Percentiles rank a stretch among this genome's conserved stretches.
These are phyloP conservation scores for Dromococcyx pavoninus DNA, from an alignment of 2,797 vertebrate species.

Conservation along the genomic window DNA sequence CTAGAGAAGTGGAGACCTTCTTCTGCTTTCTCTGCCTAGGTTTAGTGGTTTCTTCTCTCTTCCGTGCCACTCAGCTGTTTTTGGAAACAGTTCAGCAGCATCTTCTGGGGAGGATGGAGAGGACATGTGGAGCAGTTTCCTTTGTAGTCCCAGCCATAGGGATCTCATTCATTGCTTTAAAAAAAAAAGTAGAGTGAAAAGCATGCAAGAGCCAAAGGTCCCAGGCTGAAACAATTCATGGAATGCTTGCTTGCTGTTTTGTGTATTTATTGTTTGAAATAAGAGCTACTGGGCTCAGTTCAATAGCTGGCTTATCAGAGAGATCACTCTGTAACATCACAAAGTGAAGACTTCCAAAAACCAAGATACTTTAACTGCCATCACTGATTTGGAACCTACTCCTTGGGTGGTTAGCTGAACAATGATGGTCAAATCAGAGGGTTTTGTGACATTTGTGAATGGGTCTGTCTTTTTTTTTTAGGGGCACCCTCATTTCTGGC, in stretches of 20 bases:
- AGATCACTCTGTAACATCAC: neutral
- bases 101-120: neutral
- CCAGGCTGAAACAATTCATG: neutral
- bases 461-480: neutral
- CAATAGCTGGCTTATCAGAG: neutral
- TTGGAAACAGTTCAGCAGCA: neutral
- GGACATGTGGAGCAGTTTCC: neutral
- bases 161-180: neutral
- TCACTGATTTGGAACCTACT: neutral
- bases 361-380: neutral
- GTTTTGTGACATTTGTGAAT: neutral
- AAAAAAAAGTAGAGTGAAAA: conserved; percentile 1
- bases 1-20: neutral
- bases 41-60: neutral
- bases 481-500: neutral
- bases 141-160: neutral
- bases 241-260: conserved; percentile 18
- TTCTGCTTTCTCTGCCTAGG: neutral
- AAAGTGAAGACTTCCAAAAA: neutral
- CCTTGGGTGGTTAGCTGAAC: neutral
- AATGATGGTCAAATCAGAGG: neutral
- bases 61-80: neutral
- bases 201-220: neutral
- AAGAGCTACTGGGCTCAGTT: neutral
- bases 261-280: conserved; percentile 23